Percentiles rank a stretch among this genome's conserved stretches.
Evolutionary conservation across 2,888 invertebrate species (phyloP).

Genomic region (Stramonita haemastoma): DNA sequence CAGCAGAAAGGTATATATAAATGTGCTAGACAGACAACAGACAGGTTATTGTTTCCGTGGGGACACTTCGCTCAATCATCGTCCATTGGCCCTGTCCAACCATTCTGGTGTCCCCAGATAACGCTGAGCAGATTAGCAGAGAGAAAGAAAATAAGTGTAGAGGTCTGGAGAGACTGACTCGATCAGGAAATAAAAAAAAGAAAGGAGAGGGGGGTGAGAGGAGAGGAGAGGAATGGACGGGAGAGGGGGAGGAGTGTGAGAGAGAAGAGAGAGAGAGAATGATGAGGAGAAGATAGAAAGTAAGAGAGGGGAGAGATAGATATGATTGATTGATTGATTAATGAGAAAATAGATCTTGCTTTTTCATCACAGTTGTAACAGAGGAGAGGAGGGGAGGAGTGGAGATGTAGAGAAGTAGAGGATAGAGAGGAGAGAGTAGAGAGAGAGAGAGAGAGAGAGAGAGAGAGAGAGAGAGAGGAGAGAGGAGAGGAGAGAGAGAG

Average conservation of each 20-base stretch:
- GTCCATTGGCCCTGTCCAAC: too few species aligned
- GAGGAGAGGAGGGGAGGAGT: too few species aligned
- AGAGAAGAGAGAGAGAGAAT: slow-evolving; percentile 21
- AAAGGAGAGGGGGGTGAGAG: neutral
- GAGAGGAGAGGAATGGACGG: neutral
- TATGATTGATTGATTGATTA: too few species aligned
- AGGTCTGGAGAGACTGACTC: neutral
- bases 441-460: slow-evolving; percentile 16
- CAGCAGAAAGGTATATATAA: too few species aligned
- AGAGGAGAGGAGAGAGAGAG: neutral
- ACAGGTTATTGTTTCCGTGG: neutral
- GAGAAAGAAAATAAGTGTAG: neutral
- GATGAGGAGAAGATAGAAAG: neutral
- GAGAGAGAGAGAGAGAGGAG: neutral
- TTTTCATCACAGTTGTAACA: too few species aligned
- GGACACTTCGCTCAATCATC: neutral
- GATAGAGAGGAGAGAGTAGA: neutral
- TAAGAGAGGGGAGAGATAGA: neutral
- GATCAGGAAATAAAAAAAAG: neutral
- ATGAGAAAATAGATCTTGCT: too few species aligned
- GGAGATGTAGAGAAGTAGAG: neutral
- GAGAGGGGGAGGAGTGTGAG: neutral
- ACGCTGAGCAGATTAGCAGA: neutral
- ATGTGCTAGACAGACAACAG: too few species aligned
- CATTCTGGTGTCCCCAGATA: too few species aligned